These are phyloP conservation scores for Poicephalus meyeri DNA, from an alignment of 2,113 vertebrate genomes.

Conservation along the genomic window DNA sequence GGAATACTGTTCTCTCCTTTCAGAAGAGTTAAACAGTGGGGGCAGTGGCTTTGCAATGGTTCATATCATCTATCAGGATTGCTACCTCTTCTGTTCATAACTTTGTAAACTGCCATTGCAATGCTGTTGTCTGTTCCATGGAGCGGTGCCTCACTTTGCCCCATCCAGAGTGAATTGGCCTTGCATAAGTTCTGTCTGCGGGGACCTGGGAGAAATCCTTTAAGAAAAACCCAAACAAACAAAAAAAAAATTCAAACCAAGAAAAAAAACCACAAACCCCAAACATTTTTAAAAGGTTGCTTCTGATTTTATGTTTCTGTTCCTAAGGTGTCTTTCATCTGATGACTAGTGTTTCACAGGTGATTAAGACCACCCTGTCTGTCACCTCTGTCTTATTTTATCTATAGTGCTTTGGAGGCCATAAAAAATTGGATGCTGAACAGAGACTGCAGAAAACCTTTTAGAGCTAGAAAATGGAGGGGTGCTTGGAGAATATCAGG, in stretches of 20 bases:
- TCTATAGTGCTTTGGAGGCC: neutral
- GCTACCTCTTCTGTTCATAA: neutral
- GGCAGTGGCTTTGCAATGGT: neutral
- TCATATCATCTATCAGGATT: neutral
- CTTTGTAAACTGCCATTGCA: neutral
- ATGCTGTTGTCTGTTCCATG: rapidly evolving
- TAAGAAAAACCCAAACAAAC: neutral
- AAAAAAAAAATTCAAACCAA: neutral
- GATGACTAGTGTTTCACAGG: neutral
- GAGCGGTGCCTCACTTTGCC: neutral
- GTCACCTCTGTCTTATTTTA: neutral
- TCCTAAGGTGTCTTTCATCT: neutral
- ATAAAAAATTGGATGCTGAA: neutral
- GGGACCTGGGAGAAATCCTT: neutral
- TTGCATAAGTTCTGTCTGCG: neutral
- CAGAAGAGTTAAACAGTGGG: neutral
- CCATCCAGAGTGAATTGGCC: neutral
- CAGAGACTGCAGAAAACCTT: neutral
- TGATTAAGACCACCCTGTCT: neutral
- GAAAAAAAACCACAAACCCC: neutral
- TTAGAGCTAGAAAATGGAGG: neutral
- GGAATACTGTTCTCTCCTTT: neutral
- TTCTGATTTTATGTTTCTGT: neutral
- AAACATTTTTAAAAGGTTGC: neutral
- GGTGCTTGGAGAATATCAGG: neutral